Conservation (phyloP, 2,888 invertebrate genomes). For the Netelia fuscicornis region DNA sequence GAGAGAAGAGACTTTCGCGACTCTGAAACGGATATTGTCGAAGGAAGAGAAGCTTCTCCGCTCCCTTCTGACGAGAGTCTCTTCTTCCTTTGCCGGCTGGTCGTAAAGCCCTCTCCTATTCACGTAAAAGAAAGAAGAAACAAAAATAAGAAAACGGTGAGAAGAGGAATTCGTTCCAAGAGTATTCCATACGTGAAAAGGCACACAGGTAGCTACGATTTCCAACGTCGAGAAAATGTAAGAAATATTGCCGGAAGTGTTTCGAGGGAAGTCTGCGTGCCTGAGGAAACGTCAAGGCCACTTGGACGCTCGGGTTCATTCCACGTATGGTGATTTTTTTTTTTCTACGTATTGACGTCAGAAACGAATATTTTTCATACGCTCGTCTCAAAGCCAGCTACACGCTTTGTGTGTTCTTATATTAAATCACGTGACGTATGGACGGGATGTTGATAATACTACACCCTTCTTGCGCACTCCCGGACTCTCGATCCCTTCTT, state of each 20-base stretch:
- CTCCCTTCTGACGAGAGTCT: slow-evolving; percentile 16
- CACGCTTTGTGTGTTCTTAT: slow-evolving; percentile 79
- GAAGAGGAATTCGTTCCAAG: slow-evolving; percentile 34
- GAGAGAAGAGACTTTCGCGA: slow-evolving; percentile 31
- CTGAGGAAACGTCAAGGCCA: slow-evolving; percentile 58
- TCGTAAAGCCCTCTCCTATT: not conserved
- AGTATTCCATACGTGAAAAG: slow-evolving; percentile 1
- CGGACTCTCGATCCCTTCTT: slow-evolving; percentile 4
- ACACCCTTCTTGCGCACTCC: not conserved
- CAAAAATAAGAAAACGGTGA: slow-evolving; percentile 33
- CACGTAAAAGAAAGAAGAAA: not conserved
- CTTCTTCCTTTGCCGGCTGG: slow-evolving; percentile 41
- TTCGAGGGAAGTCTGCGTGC: slow-evolving; percentile 29
- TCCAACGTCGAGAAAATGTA: slow-evolving; percentile 16
- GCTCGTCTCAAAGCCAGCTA: slow-evolving; percentile 78
- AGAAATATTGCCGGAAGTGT: slow-evolving; percentile 18
- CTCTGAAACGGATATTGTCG: slow-evolving; percentile 67
- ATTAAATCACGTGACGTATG: slow-evolving; percentile 78
- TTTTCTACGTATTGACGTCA: slow-evolving; percentile 28
- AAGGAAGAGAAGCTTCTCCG: slow-evolving; percentile 11
- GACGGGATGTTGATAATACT: slow-evolving; percentile 76
- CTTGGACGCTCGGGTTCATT: slow-evolving; percentile 40
- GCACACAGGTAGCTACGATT: slow-evolving; percentile 1
- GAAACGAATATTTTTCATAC: slow-evolving; percentile 79
- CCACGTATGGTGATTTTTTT: not conserved